These are phyloP conservation scores for Trachythela sp. DNA, from an alignment of 64 coral and sea anemone species.

Conservation along the genomic window DNA sequence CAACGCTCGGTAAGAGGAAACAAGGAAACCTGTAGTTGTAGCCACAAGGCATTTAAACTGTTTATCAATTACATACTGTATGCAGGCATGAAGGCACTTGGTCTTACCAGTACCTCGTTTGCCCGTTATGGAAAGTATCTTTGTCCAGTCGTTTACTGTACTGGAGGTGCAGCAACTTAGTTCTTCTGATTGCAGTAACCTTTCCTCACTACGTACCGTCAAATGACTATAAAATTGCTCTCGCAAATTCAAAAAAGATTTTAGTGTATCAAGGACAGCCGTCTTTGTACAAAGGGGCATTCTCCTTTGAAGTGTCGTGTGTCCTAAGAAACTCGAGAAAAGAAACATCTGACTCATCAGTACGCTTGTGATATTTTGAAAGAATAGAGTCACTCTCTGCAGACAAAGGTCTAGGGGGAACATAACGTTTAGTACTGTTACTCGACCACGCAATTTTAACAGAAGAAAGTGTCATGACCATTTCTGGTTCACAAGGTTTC, in stretches of 20 bases:
- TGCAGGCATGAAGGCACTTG: conserved; percentile 1
- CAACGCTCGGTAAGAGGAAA: background rate
- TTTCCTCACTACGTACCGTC: too few relatives aligned
- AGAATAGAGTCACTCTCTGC: background rate
- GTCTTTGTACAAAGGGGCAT: background rate
- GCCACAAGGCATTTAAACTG: background rate
- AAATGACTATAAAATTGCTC: too few relatives aligned
- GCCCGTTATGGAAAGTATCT: background rate
- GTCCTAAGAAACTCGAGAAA: background rate
- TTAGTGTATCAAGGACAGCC: too few relatives aligned
- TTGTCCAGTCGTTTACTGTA: background rate
- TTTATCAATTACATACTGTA: background rate
- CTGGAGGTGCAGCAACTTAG: too few relatives aligned
- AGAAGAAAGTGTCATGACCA: background rate
- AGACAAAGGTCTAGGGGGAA: background rate
- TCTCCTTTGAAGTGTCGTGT: background rate
- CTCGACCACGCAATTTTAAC: background rate
- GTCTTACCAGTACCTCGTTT: background rate
- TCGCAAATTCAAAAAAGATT: too few relatives aligned
- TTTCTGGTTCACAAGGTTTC: conserved; percentile 17
- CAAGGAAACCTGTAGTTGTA: background rate
- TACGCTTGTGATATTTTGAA: background rate
- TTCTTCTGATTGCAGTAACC: too few relatives aligned
- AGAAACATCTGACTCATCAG: background rate
- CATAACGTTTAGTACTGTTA: background rate